Evolutionary conservation across 2,113 vertebrate species (phyloP).

Genomic region (Lepidothrix coronata): DNA sequence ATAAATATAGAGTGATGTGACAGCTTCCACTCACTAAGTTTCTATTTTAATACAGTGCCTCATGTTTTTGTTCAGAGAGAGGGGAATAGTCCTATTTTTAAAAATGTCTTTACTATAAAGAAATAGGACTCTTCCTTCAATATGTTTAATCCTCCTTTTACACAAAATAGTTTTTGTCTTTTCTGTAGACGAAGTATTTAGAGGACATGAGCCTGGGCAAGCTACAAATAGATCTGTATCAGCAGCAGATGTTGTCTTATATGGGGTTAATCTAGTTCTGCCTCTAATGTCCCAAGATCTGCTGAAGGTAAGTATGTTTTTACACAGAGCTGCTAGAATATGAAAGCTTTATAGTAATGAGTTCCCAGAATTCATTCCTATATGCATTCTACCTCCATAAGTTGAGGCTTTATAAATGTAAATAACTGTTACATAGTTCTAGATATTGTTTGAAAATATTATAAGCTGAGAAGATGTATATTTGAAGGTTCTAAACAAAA

Average conservation of each 20-base stretch:
- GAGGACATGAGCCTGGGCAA: slow-evolving; percentile 91
- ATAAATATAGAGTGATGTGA: slow-evolving; percentile 32
- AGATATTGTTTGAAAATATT: background rate
- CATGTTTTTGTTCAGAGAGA: background rate
- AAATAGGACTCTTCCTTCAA: background rate
- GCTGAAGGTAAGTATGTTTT: slow-evolving; percentile 83
- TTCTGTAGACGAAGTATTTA: slow-evolving; percentile 90
- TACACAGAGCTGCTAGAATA: background rate
- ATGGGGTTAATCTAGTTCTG: slow-evolving; percentile 95
- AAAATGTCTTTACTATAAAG: background rate
- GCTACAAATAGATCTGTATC: slow-evolving; percentile 88
- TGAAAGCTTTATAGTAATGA: background rate
- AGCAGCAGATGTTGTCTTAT: slow-evolving; percentile 95
- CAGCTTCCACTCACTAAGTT: slow-evolving; percentile 3
- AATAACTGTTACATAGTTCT: background rate
- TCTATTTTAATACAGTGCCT: slow-evolving; percentile 44
- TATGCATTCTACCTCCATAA: background rate
- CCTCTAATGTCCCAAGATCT: slow-evolving; percentile 98
- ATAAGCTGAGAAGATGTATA: background rate
- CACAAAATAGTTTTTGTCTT: background rate
- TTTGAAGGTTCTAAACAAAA: background rate
- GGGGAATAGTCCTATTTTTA: background rate
- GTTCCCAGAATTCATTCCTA: background rate
- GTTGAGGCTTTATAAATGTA: background rate
- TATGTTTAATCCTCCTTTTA: background rate